Conservation (phyloP, 2,113 vertebrate species). For the Chloroceryle aenea region DNA sequence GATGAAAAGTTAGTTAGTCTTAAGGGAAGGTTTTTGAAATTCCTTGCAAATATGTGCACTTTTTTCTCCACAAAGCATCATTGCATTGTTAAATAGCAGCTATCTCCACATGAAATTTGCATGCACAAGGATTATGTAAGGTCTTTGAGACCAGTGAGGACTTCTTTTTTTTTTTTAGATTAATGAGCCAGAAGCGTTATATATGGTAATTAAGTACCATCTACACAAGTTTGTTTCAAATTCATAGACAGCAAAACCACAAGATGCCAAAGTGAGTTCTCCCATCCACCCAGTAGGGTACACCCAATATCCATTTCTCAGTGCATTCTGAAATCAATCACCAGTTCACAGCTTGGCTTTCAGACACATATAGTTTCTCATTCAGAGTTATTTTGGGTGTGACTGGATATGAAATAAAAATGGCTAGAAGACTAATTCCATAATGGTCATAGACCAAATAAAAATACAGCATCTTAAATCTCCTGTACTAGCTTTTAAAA, state of each 20-base stretch:
- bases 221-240: neutral
- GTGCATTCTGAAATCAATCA: neutral
- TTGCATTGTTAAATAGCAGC: neutral
- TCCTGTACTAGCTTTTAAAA: constrained; percentile 17
- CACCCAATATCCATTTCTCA: neutral
- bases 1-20: neutral
- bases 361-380: neutral
- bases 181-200: neutral
- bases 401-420: constrained; percentile 28
- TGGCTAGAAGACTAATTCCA: constrained; percentile 6
- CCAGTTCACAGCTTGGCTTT: neutral
- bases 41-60: neutral
- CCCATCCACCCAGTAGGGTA: neutral
- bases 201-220: neutral
- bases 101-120: neutral
- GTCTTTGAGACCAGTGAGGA: neutral
- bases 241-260: neutral
- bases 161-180: neutral
- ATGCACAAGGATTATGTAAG: neutral
- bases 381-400: neutral
- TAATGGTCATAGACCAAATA: neutral
- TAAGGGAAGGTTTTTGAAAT: neutral
- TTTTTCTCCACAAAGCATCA: neutral
- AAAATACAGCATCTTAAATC: neutral
- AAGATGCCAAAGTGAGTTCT: neutral